Evolutionary conservation across 2,113 vertebrate species (phyloP).

Genomic region (Lates calcarifer): DNA sequence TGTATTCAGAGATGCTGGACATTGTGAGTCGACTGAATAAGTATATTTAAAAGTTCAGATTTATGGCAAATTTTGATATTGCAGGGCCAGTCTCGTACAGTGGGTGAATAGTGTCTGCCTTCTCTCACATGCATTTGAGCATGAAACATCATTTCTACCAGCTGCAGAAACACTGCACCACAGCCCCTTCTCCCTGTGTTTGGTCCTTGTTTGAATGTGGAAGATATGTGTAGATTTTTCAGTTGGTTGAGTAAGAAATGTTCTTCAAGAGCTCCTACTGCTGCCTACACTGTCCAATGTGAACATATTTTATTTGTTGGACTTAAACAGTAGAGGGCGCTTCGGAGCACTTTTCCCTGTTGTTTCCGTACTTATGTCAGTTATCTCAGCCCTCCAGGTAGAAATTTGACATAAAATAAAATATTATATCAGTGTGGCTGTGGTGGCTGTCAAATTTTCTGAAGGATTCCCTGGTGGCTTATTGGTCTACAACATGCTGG

Average conservation of each 20-base stretch:
- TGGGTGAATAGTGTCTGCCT: background rate
- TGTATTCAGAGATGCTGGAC: background rate
- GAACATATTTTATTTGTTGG: slow-evolving; percentile 12
- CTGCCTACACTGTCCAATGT: background rate
- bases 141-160: background rate
- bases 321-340: slow-evolving; percentile 44
- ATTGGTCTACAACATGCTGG: background rate
- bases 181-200: too few relatives aligned
- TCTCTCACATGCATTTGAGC: background rate
- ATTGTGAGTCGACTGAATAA: background rate
- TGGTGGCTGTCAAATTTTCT: too few relatives aligned
- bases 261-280: background rate
- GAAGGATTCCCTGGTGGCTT: background rate
- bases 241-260: background rate
- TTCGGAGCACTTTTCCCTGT: background rate
- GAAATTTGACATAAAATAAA: background rate
- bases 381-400: background rate
- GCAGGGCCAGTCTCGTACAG: background rate
- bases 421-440: slow-evolving; percentile 2
- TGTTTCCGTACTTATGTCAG: background rate
- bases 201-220: background rate
- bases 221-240: background rate
- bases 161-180: too few relatives aligned
- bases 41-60: background rate
- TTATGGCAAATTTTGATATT: background rate